Evolutionary conservation across 2,888 invertebrate species (phyloP).

Genomic region (Eilema depressum): DNA sequence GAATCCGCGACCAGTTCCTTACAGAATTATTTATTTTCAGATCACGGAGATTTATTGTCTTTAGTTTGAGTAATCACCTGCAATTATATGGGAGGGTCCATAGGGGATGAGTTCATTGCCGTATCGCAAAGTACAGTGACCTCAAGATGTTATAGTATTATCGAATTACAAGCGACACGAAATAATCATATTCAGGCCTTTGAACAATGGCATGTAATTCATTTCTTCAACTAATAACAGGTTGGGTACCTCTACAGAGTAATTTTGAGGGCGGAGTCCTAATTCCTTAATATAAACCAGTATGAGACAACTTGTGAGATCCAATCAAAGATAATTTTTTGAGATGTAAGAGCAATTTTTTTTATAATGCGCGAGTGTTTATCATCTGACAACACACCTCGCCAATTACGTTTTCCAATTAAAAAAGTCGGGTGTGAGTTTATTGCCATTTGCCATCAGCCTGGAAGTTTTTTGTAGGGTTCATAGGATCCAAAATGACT

Average conservation of each 20-base stretch:
- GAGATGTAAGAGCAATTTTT: background rate
- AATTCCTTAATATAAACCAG: slow-evolving; percentile 18
- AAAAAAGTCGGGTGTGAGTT: background rate
- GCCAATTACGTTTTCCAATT: background rate
- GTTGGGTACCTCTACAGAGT: background rate
- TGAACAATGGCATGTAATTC: background rate
- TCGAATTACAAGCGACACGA: background rate
- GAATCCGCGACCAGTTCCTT: too few species aligned
- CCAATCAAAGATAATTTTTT: slow-evolving; percentile 35
- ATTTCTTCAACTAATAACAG: background rate
- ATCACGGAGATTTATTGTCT: too few species aligned
- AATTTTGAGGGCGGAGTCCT: slow-evolving; percentile 1
- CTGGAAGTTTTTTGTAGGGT: background rate
- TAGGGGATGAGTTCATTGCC: background rate
- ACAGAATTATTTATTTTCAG: too few species aligned
- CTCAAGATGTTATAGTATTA: background rate
- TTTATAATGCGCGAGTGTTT: background rate
- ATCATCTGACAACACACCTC: background rate
- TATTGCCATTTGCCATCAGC: background rate
- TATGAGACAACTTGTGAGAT: slow-evolving; percentile 18
- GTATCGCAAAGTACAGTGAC: background rate
- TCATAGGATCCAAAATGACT: too few species aligned
- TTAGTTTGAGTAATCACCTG: too few species aligned
- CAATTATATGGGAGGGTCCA: too few species aligned
- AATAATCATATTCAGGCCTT: background rate